These are phyloP conservation scores for Cynaeus angustus DNA, from an alignment of 2,888 invertebrate species.

Conservation along the genomic window DNA sequence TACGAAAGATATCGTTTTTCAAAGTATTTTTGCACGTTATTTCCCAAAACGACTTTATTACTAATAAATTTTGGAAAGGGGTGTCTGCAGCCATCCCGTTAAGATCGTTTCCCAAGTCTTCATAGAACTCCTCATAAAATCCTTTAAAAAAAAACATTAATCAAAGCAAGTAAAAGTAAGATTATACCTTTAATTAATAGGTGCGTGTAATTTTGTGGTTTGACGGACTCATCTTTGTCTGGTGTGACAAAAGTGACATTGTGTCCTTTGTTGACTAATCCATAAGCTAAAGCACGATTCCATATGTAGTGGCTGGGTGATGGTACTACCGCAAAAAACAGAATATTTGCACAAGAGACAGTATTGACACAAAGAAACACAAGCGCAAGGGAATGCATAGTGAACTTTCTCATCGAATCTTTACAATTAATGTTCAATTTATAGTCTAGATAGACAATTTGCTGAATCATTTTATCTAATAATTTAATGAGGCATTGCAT, in stretches of 20 bases:
- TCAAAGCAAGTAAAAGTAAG: not conserved
- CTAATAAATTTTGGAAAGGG: not conserved
- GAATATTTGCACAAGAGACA: slow-evolving; percentile 45
- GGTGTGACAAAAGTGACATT: slow-evolving; percentile 51
- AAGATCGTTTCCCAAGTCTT: not conserved
- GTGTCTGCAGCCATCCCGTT: not conserved
- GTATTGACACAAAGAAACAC: slow-evolving; percentile 2
- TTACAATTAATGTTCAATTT: no score
- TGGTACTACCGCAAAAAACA: slow-evolving; percentile 44
- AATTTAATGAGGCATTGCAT: no score
- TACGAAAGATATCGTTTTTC: slow-evolving; percentile 58
- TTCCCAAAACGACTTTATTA: not conserved
- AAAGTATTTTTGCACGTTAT: not conserved
- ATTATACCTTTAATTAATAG: slow-evolving; percentile 49
- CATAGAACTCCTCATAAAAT: not conserved
- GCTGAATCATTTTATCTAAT: no score
- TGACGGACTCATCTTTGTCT: slow-evolving; percentile 38
- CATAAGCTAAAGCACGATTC: slow-evolving; percentile 48
- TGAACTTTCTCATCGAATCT: no score
- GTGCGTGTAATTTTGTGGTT: slow-evolving; percentile 37
- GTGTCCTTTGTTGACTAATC: slow-evolving; percentile 48
- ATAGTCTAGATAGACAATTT: no score
- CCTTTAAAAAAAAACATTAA: slow-evolving; percentile 11
- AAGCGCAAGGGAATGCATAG: no score
- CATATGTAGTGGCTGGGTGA: slow-evolving; percentile 54